These are phyloP conservation scores for Sebastes dallii DNA, from an alignment of 2,797 vertebrate species.

Conservation along the genomic window DNA sequence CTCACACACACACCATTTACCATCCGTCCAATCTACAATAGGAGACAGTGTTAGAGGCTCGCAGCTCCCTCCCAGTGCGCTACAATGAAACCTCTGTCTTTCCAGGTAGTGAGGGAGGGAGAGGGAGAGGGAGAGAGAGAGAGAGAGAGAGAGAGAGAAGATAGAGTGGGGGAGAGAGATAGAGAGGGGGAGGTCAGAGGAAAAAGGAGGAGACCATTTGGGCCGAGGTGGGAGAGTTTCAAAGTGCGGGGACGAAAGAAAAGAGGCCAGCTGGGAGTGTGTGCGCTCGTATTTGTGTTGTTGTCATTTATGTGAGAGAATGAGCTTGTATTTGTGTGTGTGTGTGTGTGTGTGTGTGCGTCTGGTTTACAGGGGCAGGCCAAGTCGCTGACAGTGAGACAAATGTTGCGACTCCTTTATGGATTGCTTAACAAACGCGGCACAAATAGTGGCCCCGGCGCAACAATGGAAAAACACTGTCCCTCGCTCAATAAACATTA, in stretches of 20 bases:
- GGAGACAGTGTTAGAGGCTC: constrained; percentile 71
- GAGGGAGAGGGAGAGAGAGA: not conserved
- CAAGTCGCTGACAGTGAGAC: constrained; percentile 72
- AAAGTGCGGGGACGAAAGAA: constrained; percentile 53
- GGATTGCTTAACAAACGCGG: constrained; percentile 75
- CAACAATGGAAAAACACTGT: constrained; percentile 76
- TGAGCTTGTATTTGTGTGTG: constrained; percentile 20
- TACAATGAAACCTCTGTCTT: constrained; percentile 78
- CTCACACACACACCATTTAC: constrained; percentile 7
- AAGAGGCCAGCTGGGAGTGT: constrained; percentile 61
- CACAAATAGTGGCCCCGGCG: constrained; percentile 63
- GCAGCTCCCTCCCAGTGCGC: constrained; percentile 45
- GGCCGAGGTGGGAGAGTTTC: constrained; percentile 67
- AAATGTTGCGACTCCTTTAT: constrained; percentile 75
- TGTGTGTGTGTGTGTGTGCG: constrained; percentile 1
- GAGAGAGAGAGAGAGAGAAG: not conserved
- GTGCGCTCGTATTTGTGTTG: constrained; percentile 37
- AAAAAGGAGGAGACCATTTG: constrained; percentile 64
- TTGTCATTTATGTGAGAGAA: constrained; percentile 62
- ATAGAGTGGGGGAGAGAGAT: not conserved
- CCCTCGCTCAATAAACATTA: constrained; percentile 76
- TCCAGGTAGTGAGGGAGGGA: constrained; percentile 64
- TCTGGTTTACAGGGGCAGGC: constrained; percentile 51
- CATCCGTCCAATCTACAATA: constrained; percentile 65
- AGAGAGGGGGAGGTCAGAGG: constrained; percentile 5